phyloP scores from a whole-genome alignment of 2,888 invertebrate species.

The Micoletzkya japonica region DNA sequence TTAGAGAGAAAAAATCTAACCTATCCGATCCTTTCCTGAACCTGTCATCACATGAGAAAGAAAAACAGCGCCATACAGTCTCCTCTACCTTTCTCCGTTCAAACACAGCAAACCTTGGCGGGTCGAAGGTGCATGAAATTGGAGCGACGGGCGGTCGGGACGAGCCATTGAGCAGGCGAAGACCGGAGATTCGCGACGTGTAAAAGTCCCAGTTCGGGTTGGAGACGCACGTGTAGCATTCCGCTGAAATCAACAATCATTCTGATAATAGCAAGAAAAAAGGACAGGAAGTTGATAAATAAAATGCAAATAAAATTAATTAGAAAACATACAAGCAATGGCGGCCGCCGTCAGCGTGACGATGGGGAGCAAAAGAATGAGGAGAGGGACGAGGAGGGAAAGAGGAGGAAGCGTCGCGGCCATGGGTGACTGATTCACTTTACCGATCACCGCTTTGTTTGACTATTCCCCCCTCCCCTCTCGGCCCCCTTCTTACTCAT shows the following conservation, averaged over 20 bases:
- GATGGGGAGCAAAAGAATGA: not conserved
- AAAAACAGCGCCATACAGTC: too few species aligned
- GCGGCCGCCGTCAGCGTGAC: not conserved
- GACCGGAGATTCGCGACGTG: slow-evolving; percentile 29
- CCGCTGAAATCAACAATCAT: not conserved
- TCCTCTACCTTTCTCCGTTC: too few species aligned
- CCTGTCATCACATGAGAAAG: too few species aligned
- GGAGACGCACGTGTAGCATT: slow-evolving; percentile 35
- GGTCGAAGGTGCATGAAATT: slow-evolving; percentile 34
- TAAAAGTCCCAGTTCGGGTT: slow-evolving; percentile 36
- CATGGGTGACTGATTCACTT: too few species aligned
- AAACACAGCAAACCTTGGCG: slow-evolving; percentile 30
- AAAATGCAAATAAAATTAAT: too few species aligned
- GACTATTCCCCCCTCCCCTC: too few species aligned
- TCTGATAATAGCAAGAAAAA: not conserved
- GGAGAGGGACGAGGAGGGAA: not conserved
- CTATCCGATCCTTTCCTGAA: too few species aligned
- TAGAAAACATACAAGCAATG: not conserved
- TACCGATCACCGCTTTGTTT: too few species aligned
- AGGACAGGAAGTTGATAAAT: too few species aligned
- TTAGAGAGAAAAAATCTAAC: not conserved
- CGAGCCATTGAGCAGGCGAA: slow-evolving; percentile 10
- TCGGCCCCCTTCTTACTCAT: too few species aligned
- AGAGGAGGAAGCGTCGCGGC: too few species aligned
- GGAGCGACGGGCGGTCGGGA: slow-evolving; percentile 32